phyloP scores from a whole-genome alignment of 1,140 invertebrate species.

The Sminthurinus signatus region DNA sequence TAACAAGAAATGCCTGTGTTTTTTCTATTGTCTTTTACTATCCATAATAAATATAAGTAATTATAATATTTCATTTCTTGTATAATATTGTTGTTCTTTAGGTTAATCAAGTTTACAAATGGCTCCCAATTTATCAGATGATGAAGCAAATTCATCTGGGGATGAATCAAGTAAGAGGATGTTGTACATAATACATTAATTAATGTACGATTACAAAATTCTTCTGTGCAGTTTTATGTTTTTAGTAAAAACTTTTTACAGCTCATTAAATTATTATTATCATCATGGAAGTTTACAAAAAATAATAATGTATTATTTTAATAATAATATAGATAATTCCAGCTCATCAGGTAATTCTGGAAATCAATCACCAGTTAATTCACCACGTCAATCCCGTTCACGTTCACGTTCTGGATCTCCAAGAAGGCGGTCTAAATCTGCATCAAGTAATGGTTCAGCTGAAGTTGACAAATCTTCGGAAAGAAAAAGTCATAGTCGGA shows the following conservation, averaged over 20 bases:
- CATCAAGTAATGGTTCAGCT: not conserved
- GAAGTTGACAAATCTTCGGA: too few species aligned
- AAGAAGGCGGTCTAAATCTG: not conserved
- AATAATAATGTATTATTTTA: not conserved
- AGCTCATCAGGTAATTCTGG: not conserved
- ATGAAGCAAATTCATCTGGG: not conserved
- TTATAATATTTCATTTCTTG: not conserved
- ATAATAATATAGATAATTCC: not conserved
- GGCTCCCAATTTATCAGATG: not conserved
- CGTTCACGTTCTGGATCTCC: not conserved
- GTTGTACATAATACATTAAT: not conserved
- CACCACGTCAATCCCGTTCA: not conserved
- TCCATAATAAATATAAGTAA: not conserved
- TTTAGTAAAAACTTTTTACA: too few species aligned
- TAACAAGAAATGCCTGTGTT: too few species aligned
- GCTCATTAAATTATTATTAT: slow-evolving; percentile 2
- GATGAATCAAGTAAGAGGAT: slow-evolving; percentile 12
- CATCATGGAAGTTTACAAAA: not conserved
- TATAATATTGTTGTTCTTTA: not conserved
- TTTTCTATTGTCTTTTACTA: too few species aligned
- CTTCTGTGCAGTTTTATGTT: not conserved
- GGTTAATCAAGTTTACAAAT: not conserved
- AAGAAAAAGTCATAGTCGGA: not conserved
- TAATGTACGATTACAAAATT: not conserved
- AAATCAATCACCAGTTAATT: not conserved